Evolutionary conservation across 2,113 vertebrate genomes (phyloP).

Genomic region (Dicerorhinus sumatrensis): DNA sequence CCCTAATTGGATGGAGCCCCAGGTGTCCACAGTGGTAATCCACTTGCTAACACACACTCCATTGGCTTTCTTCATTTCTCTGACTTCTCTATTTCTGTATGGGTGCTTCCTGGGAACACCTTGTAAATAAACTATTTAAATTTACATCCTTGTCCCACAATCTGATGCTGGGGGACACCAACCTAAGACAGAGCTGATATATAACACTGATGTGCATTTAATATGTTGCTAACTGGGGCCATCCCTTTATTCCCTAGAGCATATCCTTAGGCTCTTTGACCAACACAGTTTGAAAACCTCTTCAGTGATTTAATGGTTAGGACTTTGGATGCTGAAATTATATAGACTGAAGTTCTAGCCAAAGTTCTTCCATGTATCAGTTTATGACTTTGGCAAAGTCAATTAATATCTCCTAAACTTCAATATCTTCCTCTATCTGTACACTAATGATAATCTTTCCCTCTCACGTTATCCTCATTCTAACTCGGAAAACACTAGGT

Average conservation of each 20-base stretch:
- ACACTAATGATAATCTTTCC: background rate
- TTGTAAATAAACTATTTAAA: background rate
- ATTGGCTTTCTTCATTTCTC: background rate
- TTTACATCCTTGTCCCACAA: background rate
- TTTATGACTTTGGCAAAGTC: background rate
- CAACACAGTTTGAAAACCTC: background rate
- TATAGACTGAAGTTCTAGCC: background rate
- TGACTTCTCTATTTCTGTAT: background rate
- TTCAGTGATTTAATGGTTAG: background rate
- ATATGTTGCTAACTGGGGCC: too few species aligned
- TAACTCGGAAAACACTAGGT: conserved; percentile 9
- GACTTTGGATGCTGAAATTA: background rate
- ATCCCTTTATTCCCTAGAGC: background rate
- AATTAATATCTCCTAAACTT: background rate
- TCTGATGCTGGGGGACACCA: background rate
- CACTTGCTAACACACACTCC: background rate
- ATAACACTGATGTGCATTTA: background rate
- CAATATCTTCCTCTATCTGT: background rate
- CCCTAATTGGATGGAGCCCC: background rate
- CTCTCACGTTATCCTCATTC: background rate
- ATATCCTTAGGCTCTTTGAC: background rate
- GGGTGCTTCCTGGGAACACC: background rate
- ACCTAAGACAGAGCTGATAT: background rate
- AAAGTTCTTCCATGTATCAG: background rate
- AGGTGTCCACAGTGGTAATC: background rate